Evolutionary conservation across 2,888 invertebrate species (phyloP), one percentile per base, ranked within the genome.

Genomic region (Nesidiocoris tenuis): DNA sequence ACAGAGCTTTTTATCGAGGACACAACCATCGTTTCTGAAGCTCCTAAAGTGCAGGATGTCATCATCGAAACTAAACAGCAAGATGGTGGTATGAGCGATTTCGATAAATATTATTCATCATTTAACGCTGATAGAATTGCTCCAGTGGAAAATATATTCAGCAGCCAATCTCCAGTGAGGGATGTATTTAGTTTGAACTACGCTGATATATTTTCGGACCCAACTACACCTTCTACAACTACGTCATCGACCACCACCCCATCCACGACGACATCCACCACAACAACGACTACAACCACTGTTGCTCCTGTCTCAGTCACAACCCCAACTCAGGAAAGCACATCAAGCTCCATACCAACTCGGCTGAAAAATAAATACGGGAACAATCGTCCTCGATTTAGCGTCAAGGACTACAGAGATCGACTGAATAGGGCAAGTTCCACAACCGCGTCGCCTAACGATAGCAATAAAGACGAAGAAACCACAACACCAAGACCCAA

Each of bases 361-460:
- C 79, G 80, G 25, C 24, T 78, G 22, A 79, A 78, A 70, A 79
- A 76, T 57, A 80, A 80, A 68, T 77, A 79, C 57, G 80, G 79
- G 0, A 81, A 79, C 71, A 78, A 80, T 21, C 85, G 92, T 70
- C 91, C 91, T 0, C 85, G 90, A 79, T 92, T 92, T 82, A 92
- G 91, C 81, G 89, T 92, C 1, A 91, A 91, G 83, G 91, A 92
- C 79, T 91, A 91, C 82, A 88, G 80, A 54, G 80, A 80, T 56
- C 76, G 17, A 19, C 76, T 3, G 1, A 80, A 79, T 18, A 76
- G 74, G 59, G 77, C 70, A 84, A 83, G 87, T 83, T 75, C 82
- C 80, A 85, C 80, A 84, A 70, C 70, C 2, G 18, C 70, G 2
- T 19, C 57, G 18, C 17, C 70, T n/a, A 85, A 82, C 12, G 79